A percentile compares a stretch with the other conserved stretches of the same genome.
Evolutionary conservation across 2,888 invertebrate species (phyloP).

Genomic region (Pachydiplax longipennis): DNA sequence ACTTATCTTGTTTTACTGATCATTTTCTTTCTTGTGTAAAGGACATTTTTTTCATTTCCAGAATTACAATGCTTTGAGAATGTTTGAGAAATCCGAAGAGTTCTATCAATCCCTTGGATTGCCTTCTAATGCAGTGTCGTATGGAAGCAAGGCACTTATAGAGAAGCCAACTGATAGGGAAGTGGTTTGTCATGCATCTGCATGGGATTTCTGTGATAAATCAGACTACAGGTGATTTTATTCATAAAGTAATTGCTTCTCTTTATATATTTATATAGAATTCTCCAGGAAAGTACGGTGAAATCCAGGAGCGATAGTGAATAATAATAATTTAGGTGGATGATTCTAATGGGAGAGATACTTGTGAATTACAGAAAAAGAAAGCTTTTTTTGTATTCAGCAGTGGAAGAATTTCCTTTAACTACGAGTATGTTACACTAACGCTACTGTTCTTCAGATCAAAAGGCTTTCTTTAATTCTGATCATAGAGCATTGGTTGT

Average conservation of each 20-base stretch:
- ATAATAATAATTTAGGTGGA: too few species aligned
- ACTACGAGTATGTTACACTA: too few species aligned
- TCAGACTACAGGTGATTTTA: slow-evolving; percentile 67
- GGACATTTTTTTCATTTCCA: slow-evolving; percentile 52
- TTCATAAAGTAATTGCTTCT: neutral
- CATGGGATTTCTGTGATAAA: slow-evolving; percentile 74
- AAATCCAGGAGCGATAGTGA: too few species aligned
- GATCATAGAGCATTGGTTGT: too few species aligned
- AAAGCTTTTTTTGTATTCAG: too few species aligned
- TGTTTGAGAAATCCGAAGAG: slow-evolving; percentile 68
- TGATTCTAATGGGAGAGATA: too few species aligned
- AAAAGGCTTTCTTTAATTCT: too few species aligned
- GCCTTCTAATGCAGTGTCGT: slow-evolving; percentile 67
- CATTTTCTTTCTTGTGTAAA: neutral
- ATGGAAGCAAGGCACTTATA: slow-evolving; percentile 66
- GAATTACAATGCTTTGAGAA: slow-evolving; percentile 56
- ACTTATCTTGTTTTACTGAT: too few species aligned
- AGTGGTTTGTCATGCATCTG: slow-evolving; percentile 72
- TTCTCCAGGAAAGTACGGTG: too few species aligned
- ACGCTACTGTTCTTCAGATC: too few species aligned
- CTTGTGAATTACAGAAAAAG: too few species aligned
- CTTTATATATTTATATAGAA: neutral
- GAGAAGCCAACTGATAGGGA: slow-evolving; percentile 66
- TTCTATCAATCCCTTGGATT: slow-evolving; percentile 71
- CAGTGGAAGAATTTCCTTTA: too few species aligned